phyloP scores from a whole-genome alignment of 2,797 vertebrate genomes.

The Parauchenoglanis ngamensis region DNA sequence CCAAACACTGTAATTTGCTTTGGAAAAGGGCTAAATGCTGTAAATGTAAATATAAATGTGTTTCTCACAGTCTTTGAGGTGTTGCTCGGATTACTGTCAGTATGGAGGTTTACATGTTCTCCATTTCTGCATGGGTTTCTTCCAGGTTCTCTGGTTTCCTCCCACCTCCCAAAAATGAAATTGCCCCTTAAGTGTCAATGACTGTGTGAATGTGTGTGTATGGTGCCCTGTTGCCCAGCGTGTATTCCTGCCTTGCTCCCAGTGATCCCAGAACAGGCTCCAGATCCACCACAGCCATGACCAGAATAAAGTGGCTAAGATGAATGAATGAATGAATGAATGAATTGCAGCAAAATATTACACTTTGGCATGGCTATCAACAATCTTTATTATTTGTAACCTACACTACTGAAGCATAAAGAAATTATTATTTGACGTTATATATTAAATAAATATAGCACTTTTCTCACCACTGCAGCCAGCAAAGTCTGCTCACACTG shows the following conservation, averaged over 20 bases:
- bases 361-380: not conserved
- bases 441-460: not conserved
- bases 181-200: not conserved
- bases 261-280: not conserved
- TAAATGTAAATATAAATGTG: conserved; percentile 2
- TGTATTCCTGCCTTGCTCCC: not conserved
- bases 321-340: not conserved
- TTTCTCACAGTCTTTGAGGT: not conserved
- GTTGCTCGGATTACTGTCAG: not conserved
- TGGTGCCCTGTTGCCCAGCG: not conserved
- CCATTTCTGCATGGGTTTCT: not conserved
- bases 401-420: not conserved
- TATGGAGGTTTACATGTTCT: not conserved
- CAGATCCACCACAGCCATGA: not conserved
- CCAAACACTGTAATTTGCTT: not conserved
- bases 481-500: conserved; percentile 2
- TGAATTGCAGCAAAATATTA: not conserved
- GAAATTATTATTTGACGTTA: not conserved
- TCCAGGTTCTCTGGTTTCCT: not conserved
- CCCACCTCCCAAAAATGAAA: not conserved
- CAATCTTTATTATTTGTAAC: not conserved
- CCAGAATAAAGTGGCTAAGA: not conserved
- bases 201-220: conserved; percentile 11
- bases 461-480: not conserved
- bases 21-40: not conserved